Conservation (phyloP, 2,113 vertebrate genomes). For the Scolopax mira region DNA sequence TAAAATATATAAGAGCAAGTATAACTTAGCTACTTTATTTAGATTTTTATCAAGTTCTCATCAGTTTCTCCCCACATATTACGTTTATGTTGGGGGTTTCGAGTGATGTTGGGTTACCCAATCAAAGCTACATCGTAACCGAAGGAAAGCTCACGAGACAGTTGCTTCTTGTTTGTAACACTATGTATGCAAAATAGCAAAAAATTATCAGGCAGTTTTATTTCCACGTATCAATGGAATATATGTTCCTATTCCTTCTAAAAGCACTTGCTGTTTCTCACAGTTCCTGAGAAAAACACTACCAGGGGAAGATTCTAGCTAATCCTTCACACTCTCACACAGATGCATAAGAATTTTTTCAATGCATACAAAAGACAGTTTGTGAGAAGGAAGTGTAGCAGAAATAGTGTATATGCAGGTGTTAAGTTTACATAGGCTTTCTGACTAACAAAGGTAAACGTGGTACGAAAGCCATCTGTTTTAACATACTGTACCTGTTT, state of each 20-base stretch:
- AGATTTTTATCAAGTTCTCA: neutral
- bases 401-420: neutral
- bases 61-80: neutral
- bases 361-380: neutral
- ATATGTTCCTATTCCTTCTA: neutral
- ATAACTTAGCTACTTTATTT: neutral
- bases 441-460: constrained; percentile 29
- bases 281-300: neutral
- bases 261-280: neutral
- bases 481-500: constrained; percentile 79
- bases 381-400: neutral
- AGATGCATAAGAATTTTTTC: neutral
- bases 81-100: neutral
- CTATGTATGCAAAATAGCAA: neutral
- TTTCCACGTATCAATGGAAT: neutral
- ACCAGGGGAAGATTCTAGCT: neutral
- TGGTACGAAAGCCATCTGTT: constrained; percentile 60
- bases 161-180: neutral
- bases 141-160: neutral
- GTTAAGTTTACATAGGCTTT: constrained; percentile 24
- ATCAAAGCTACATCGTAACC: neutral
- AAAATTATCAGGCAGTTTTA: neutral
- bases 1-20: neutral
- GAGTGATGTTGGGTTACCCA: neutral
- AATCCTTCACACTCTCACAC: neutral